A percentile compares a stretch with the other conserved stretches of the same genome.
These are phyloP conservation scores for Phlogophora meticulosa DNA, from an alignment of 2,888 invertebrate genomes.

Conservation along the genomic window DNA sequence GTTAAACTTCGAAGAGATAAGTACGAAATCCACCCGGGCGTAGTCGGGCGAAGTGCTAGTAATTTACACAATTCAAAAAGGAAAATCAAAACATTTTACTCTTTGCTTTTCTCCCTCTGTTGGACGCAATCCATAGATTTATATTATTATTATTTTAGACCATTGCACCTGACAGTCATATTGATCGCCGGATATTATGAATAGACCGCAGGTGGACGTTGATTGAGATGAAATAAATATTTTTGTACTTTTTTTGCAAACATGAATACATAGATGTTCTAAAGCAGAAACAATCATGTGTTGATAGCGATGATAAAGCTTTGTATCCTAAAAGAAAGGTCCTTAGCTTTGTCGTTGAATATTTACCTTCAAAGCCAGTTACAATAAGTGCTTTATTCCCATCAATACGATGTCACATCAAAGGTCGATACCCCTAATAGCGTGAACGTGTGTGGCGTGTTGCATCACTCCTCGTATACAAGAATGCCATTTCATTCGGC, in stretches of 20 bases:
- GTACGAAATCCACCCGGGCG: too few species aligned
- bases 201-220: slow-evolving; percentile 23
- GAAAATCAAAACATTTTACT: too few species aligned
- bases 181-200: slow-evolving; percentile 12
- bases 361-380: neutral
- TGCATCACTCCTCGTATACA: slow-evolving; percentile 52
- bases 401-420: slow-evolving; percentile 7
- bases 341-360: slow-evolving; percentile 2
- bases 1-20: too few species aligned
- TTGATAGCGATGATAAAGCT: neutral
- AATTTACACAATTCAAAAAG: too few species aligned
- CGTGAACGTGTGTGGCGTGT: slow-evolving; percentile 68
- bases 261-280: too few species aligned
- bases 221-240: too few species aligned
- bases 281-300: too few species aligned
- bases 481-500: slow-evolving; percentile 62
- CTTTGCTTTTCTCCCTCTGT: too few species aligned
- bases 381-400: neutral
- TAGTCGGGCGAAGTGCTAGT: too few species aligned
- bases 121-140: slow-evolving; percentile 11
- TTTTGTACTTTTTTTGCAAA: too few species aligned
- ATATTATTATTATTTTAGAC: neutral
- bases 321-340: neutral
- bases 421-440: slow-evolving; percentile 61
- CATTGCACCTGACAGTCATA: slow-evolving; percentile 12